Conservation (phyloP, 2,113 vertebrate genomes). For the Panthera leo region DNA sequence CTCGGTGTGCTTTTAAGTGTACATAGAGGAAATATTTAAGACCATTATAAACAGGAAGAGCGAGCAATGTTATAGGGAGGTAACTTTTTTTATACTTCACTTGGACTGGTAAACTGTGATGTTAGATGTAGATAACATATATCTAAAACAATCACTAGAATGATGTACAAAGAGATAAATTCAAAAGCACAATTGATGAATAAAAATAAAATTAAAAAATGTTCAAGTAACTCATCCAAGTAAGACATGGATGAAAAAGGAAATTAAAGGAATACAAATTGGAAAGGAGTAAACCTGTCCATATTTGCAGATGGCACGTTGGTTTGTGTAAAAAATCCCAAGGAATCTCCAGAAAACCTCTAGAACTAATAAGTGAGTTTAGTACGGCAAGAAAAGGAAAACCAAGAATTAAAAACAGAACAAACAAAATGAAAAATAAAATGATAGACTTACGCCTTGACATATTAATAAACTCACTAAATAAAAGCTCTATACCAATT, state of each 20-base stretch:
- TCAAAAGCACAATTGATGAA: not conserved
- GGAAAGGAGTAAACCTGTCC: too few relatives aligned
- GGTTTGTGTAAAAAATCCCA: too few relatives aligned
- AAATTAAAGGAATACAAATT: too few relatives aligned
- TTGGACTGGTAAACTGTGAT: not conserved
- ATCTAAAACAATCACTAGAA: not conserved
- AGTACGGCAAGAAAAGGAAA: not conserved
- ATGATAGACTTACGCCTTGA: not conserved
- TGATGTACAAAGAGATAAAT: not conserved
- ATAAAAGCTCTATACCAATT: not conserved
- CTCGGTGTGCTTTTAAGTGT: not conserved
- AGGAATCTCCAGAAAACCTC: too few relatives aligned
- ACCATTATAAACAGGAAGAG: not conserved
- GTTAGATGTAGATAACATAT: not conserved
- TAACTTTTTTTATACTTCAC: not conserved
- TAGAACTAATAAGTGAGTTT: too few relatives aligned
- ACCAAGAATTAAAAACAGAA: not conserved
- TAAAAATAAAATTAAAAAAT: not conserved
- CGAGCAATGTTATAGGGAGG: not conserved
- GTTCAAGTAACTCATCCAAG: not conserved
- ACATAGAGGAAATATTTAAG: not conserved
- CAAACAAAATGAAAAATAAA: not conserved
- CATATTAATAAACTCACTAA: not conserved
- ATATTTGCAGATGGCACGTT: too few relatives aligned
- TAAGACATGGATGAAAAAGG: too few relatives aligned